Conservation (phyloP, 2,888 invertebrate genomes). For the Hydraecia micacea region DNA sequence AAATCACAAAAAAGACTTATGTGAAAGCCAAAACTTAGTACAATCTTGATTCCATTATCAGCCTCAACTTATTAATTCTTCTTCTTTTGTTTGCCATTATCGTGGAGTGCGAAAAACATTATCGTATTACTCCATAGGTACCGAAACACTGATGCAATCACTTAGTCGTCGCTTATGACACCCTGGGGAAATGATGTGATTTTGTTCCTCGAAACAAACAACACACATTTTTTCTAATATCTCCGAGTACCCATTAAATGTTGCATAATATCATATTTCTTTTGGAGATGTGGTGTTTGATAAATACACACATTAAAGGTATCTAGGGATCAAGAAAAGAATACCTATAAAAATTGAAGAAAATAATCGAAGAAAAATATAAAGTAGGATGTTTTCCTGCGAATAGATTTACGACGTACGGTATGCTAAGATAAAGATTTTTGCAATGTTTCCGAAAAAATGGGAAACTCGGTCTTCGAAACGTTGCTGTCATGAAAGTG, state of each 20-base stretch:
- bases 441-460: neutral
- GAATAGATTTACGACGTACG: neutral
- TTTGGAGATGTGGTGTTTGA: neutral
- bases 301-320: neutral
- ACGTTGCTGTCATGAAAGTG: neutral
- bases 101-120: neutral
- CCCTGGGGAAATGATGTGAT: conserved; percentile 37
- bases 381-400: neutral
- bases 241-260: conserved; percentile 7
- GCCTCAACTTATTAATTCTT: neutral
- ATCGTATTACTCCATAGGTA: neutral
- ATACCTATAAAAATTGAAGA: neutral
- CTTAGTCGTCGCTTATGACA: conserved; percentile 12
- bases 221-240: conserved; percentile 15
- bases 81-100: neutral
- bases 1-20: neutral
- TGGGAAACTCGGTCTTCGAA: neutral
- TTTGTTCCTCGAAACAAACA: conserved; percentile 15
- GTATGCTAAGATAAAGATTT: neutral
- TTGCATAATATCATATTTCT: neutral
- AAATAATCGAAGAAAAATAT: neutral
- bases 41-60: neutral
- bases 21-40: neutral
- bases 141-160: conserved; percentile 35
- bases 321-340: neutral